Evolutionary conservation across 2,888 invertebrate genomes (phyloP).

Genomic region (Agelastica alni): DNA sequence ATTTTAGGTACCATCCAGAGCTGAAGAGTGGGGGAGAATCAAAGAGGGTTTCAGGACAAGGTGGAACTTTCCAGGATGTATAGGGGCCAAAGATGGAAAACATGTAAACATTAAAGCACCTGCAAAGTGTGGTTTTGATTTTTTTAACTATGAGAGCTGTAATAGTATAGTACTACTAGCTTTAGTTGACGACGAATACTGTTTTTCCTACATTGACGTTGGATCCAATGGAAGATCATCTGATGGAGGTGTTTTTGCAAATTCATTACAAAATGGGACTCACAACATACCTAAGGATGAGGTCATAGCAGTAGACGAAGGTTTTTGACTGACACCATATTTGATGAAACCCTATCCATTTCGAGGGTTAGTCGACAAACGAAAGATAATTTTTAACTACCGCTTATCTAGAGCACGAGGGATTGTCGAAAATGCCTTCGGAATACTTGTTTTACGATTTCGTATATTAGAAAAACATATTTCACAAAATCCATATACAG

Average conservation of each 20-base stretch:
- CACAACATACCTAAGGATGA: neutral
- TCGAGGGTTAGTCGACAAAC: neutral
- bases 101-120: constrained; percentile 15
- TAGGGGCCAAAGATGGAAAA: constrained; percentile 20
- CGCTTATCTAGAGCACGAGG: neutral
- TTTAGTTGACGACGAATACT: constrained; percentile 31
- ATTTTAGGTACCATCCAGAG: too few species aligned
- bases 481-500: neutral
- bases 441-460: constrained; percentile 1
- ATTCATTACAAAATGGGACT: neutral
- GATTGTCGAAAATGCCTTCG: constrained; percentile 4
- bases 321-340: constrained; percentile 4
- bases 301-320: neutral
- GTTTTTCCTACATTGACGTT: constrained; percentile 32
- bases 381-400: neutral
- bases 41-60: constrained; percentile 9
- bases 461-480: neutral
- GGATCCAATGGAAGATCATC: constrained; percentile 30
- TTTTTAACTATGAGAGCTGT: constrained; percentile 26
- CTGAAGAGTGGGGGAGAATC: constrained; percentile 16
- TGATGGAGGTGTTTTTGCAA: constrained; percentile 33
- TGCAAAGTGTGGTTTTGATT: constrained; percentile 7
- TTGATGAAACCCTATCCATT: neutral
- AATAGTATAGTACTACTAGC: constrained; percentile 36
- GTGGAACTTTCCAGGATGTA: constrained; percentile 21